Percentiles rank a stretch among this genome's conserved stretches.
These are phyloP conservation scores for Daubentonia madagascariensis DNA, from an alignment of 2,113 vertebrate species.

Conservation along the genomic window DNA sequence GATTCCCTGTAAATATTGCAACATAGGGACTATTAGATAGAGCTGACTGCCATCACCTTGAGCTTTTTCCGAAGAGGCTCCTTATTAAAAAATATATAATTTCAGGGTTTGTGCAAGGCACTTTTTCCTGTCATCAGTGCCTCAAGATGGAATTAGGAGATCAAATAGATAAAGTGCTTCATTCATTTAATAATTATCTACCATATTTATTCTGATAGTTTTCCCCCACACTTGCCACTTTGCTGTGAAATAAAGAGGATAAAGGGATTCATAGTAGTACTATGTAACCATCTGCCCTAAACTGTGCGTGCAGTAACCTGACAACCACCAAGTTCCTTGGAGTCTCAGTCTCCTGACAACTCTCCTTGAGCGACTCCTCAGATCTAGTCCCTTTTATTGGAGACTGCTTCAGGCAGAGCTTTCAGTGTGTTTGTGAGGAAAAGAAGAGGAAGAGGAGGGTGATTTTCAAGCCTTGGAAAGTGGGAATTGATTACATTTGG, in stretches of 20 bases:
- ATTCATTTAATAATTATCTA: constrained; percentile 60
- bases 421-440: background rate
- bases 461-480: background rate
- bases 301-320: background rate
- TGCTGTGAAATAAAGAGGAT: background rate
- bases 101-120: constrained; percentile 54
- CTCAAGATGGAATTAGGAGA: constrained; percentile 67
- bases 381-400: background rate
- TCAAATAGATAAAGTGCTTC: constrained; percentile 65
- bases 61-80: constrained; percentile 59
- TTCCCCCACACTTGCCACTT: constrained; percentile 7
- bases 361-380: background rate
- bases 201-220: constrained; percentile 51
- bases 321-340: background rate
- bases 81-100: constrained; percentile 74
- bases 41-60: constrained; percentile 63
- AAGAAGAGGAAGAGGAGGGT: background rate
- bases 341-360: background rate
- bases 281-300: background rate
- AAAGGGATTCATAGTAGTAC: background rate
- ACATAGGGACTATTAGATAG: constrained; percentile 56
- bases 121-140: constrained; percentile 23
- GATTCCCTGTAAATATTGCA: constrained; percentile 67
- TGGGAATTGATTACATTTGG: background rate
- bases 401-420: background rate